Evolutionary conservation across 2,797 vertebrate genomes (phyloP).

Genomic region (Botia kubotai): DNA sequence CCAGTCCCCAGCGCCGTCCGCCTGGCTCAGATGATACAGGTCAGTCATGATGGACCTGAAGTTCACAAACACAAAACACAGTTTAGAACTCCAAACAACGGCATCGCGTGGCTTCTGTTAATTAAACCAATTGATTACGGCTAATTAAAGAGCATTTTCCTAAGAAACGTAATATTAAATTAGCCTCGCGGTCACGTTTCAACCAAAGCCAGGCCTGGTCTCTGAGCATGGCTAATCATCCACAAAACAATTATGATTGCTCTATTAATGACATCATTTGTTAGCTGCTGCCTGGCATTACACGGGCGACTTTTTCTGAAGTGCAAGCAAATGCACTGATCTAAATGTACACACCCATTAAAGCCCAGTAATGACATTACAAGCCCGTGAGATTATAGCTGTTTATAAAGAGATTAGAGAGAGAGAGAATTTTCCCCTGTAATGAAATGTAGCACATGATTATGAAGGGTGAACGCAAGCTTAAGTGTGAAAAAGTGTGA

Average conservation of each 20-base stretch:
- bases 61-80: constrained; percentile 31
- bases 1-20: constrained; percentile 88
- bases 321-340: constrained; percentile 15
- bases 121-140: constrained; percentile 17
- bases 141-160: constrained; percentile 12
- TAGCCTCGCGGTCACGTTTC: background rate
- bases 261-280: constrained; percentile 15
- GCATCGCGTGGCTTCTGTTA: background rate
- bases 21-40: constrained; percentile 90
- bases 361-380: constrained; percentile 35
- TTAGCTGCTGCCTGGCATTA: constrained; percentile 1
- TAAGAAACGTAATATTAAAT: constrained; percentile 29
- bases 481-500: background rate
- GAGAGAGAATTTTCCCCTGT: background rate
- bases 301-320: constrained; percentile 1
- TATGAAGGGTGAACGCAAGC: constrained; percentile 7
- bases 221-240: constrained; percentile 30
- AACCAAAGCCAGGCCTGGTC: constrained; percentile 1
- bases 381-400: constrained; percentile 32
- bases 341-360: constrained; percentile 38
- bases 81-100: background rate
- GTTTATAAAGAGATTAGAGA: constrained; percentile 43
- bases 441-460: constrained; percentile 38
- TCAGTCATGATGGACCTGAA: constrained; percentile 88
- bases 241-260: constrained; percentile 34